Base-by-base conservation (phyloP, 2,888 invertebrate species). In the Mythimna loreyi region DNA sequence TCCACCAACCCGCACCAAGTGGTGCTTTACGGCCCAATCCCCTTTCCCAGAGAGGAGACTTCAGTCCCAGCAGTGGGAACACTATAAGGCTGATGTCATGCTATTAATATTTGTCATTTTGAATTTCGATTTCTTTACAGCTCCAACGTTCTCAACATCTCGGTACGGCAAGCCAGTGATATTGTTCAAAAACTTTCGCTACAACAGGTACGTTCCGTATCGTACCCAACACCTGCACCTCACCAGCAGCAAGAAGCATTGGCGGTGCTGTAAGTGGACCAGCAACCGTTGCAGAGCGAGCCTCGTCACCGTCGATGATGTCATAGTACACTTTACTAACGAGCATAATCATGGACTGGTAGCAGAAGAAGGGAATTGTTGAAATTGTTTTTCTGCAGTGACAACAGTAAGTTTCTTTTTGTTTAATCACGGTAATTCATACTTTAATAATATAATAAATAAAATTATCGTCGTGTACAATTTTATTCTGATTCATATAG, bases 191-290 rank as follows among this genome's bases (percentile, higher is more conserved):
- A 70, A 75, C 28, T 59, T 68, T 52, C 62, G 80, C n/a, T 80
- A 80, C 57, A 80, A 79, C n/a, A 55, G 74, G 59, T 80, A 74
- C 19, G 33, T 52, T n/a, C 74, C 74, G 9, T 43, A 75, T 28
- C 25, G 43, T 0, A 13, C 23, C 9, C 25, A 40, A 9, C 21
- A 58, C 6, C 2, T 6, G 5, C 23, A 56, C 5, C n/a, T 13
- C 45, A 13, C 52, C 11, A 53, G 6, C 11, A 33, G 3, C 7
- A 80, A n/a, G 50, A 82, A 75, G 23, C 59, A 61, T 4, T 82
- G 82, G 83, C 57, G 82, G 16, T 82, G 83, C 56, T 75, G 75
- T 30, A 82, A 82, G 53, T 82, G 83, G 82, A 75, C 75, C 33
- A 80, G 76, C 36, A 50, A 23, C 2, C 47, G 40, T 40, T 78